These are phyloP conservation scores for Ancistrus triradiatus DNA, from an alignment of 2,113 vertebrate genomes.

Conservation along the genomic window DNA sequence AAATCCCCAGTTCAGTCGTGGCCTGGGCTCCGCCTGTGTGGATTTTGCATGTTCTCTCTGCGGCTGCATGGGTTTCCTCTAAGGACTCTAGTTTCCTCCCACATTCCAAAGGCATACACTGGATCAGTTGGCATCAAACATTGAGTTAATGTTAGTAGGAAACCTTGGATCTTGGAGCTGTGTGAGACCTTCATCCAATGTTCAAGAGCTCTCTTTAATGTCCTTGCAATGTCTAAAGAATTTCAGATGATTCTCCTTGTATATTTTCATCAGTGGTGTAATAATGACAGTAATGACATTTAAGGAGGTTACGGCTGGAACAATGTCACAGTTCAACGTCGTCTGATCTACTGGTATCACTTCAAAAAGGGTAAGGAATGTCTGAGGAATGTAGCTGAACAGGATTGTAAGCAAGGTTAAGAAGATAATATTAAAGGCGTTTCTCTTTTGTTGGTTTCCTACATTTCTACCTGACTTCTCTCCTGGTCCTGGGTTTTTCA, in stretches of 20 bases:
- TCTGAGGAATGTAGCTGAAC: background rate
- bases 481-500: conserved; percentile 15
- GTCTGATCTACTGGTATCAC: background rate
- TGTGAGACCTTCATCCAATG: no score
- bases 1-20: no score
- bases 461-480: background rate
- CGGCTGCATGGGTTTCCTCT: no score
- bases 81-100: no score
- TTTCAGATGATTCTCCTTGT: background rate
- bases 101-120: no score
- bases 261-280: conserved; percentile 14
- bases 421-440: background rate
- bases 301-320: background rate
- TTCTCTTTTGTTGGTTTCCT: background rate
- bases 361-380: background rate
- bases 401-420: background rate
- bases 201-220: no score
- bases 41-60: no score
- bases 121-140: no score
- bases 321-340: background rate
- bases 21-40: no score
- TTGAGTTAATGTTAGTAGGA: no score
- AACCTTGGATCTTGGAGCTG: no score
- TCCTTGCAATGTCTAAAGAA: no score
- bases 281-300: background rate